Percentiles rank a stretch among this genome's conserved stretches.
Conservation (phyloP, 2,113 vertebrate genomes). For the Boulengeromyrus knoepffleri region DNA sequence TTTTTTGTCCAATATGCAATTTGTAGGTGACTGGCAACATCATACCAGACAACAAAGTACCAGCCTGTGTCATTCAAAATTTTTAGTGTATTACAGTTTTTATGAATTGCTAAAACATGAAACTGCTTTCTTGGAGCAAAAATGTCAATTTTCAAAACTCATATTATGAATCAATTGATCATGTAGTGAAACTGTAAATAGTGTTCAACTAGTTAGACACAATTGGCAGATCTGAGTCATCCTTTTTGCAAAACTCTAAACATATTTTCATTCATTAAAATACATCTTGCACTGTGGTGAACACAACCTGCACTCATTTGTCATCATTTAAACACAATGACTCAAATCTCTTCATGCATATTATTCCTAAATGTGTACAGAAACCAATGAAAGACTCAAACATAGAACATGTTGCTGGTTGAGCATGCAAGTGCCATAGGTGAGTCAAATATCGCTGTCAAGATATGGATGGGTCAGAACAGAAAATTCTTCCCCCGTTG, state of each 20-base stretch:
- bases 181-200: neutral
- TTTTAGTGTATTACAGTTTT: neutral
- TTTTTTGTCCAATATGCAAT: neutral
- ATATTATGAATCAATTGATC: neutral
- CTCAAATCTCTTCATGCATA: neutral
- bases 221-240: neutral
- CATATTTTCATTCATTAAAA: neutral
- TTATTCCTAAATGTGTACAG: neutral
- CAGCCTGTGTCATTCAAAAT: neutral
- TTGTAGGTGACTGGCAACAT: neutral
- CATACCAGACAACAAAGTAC: neutral
- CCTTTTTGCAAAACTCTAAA: neutral
- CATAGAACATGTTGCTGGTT: neutral
- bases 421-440: neutral
- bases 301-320: neutral
- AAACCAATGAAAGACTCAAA: neutral
- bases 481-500: neutral
- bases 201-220: neutral
- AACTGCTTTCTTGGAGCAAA: neutral
- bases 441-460: neutral
- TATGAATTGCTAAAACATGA: neutral
- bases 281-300: neutral
- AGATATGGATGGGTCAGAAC: neutral
- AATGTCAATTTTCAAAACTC: neutral
- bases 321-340: neutral